Evolutionary conservation across 2,797 vertebrate genomes (phyloP).

Genomic region (Odontamblyopus lacepedii): DNA sequence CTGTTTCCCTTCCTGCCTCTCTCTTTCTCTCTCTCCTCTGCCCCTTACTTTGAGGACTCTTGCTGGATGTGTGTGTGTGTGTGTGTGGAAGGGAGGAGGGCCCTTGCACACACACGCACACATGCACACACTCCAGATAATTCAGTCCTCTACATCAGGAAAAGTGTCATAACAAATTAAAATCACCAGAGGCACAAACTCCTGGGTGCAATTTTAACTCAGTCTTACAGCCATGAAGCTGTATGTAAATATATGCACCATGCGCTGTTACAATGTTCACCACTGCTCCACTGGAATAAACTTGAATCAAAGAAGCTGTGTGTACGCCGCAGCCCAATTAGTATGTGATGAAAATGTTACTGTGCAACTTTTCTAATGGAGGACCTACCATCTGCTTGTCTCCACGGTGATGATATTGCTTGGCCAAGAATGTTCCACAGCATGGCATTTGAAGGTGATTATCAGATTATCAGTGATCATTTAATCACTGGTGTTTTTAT

Average conservation of each 20-base stretch:
- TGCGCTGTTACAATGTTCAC: slow-evolving; percentile 41
- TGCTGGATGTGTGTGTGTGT: slow-evolving; percentile 58
- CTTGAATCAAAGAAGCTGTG: slow-evolving; percentile 46
- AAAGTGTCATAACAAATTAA: slow-evolving; percentile 73
- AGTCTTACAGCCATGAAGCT: slow-evolving; percentile 67
- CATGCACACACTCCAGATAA: slow-evolving; percentile 45
- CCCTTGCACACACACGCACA: background rate
- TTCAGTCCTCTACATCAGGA: slow-evolving; percentile 60
- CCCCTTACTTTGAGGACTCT: slow-evolving; percentile 56
- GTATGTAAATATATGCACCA: slow-evolving; percentile 71
- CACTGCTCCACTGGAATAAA: slow-evolving; percentile 42
- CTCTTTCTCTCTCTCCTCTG: slow-evolving; percentile 13
- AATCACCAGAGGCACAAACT: slow-evolving; percentile 70
- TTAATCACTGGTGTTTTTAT: too few relatives aligned
- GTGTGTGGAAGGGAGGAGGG: slow-evolving; percentile 20
- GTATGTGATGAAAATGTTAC: slow-evolving; percentile 36
- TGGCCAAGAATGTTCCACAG: too few relatives aligned
- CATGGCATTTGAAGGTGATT: too few relatives aligned
- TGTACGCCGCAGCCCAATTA: slow-evolving; percentile 48
- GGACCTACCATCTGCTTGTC: too few relatives aligned
- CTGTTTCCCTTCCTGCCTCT: background rate
- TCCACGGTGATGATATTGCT: too few relatives aligned
- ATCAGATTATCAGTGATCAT: too few relatives aligned
- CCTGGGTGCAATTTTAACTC: slow-evolving; percentile 73
- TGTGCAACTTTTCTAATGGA: too few relatives aligned